Conservation (phyloP, 2,113 vertebrate species). For the Atractosteus spatula region DNA sequence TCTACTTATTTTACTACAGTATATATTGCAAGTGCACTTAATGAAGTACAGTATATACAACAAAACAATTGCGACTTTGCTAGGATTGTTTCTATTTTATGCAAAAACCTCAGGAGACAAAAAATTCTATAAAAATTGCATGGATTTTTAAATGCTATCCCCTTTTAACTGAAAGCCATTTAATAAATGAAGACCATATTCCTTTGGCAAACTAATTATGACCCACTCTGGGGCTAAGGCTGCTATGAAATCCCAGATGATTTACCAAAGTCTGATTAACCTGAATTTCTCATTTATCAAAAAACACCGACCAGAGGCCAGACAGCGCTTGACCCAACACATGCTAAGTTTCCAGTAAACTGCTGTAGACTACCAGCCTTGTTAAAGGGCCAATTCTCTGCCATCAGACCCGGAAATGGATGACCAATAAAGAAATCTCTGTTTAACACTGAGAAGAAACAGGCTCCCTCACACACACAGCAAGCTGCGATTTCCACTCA, state of each 20-base stretch:
- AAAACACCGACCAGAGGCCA: conserved; percentile 40
- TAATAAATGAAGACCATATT: background rate
- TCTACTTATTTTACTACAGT: no score
- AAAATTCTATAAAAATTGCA: no score
- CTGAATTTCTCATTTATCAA: conserved; percentile 51
- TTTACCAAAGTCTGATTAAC: conserved; percentile 30
- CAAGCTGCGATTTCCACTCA: conserved; percentile 36
- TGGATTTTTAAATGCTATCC: no score
- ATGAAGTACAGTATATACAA: no score
- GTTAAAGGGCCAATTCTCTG: conserved; percentile 69
- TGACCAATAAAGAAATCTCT: conserved; percentile 84
- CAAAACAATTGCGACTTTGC: no score
- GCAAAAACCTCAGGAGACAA: no score
- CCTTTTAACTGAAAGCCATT: no score
- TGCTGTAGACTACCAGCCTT: conserved; percentile 70
- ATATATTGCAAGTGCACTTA: no score
- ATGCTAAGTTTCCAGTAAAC: conserved; percentile 74
- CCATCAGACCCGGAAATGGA: conserved; percentile 62
- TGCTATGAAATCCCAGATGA: conserved; percentile 29
- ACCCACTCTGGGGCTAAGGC: conserved; percentile 27
- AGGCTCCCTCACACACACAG: conserved; percentile 77
- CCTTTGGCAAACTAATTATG: background rate
- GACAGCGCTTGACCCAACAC: conserved; percentile 46
- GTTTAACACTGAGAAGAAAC: conserved; percentile 84
- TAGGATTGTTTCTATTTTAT: no score